phyloP scores from a whole-genome alignment of 1,140 invertebrate genomes.

The Rhopalosiphum padi region DNA sequence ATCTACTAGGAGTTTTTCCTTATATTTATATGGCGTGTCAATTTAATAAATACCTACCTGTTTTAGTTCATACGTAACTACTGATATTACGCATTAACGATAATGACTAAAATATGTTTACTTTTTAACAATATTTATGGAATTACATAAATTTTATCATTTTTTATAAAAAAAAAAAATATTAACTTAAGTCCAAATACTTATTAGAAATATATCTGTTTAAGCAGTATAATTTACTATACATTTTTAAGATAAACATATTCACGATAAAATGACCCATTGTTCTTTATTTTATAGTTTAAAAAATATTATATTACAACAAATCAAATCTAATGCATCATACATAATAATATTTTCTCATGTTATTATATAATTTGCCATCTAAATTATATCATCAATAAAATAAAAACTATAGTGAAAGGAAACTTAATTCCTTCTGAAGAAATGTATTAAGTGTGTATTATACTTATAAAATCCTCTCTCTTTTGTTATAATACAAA shows the following conservation, averaged over 20 bases:
- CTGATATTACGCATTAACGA: too few species aligned
- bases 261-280: background rate
- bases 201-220: too few species aligned
- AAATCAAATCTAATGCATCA: background rate
- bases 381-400: background rate
- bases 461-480: background rate
- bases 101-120: too few species aligned
- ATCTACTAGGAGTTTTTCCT: too few species aligned
- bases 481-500: background rate
- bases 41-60: too few species aligned
- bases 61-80: too few species aligned
- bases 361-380: background rate
- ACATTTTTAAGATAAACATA: background rate
- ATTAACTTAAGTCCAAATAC: too few species aligned
- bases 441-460: background rate
- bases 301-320: background rate
- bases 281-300: background rate
- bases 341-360: background rate
- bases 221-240: too few species aligned
- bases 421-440: background rate
- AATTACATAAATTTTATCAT: too few species aligned
- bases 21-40: too few species aligned
- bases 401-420: background rate
- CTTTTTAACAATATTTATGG: too few species aligned
- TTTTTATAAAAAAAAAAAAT: too few species aligned